Evolutionary conservation across 37 sponge, comb jelly and placozoan species (phyloP).

Genomic region (Beroe forskalii): DNA sequence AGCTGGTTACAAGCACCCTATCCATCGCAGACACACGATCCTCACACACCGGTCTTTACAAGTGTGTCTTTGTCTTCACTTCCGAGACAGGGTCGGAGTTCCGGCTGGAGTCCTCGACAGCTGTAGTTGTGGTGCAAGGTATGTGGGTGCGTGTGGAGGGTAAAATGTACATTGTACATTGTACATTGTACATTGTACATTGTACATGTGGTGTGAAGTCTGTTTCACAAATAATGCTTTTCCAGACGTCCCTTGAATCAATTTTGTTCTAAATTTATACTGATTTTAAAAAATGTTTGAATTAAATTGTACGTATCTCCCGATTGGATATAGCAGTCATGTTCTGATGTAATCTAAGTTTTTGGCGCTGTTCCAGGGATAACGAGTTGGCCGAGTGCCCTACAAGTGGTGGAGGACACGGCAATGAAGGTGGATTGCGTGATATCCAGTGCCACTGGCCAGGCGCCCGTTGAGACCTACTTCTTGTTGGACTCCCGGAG

Average conservation of each 20-base stretch:
- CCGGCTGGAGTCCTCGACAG: background rate
- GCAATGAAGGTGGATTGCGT: background rate
- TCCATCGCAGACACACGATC: background rate
- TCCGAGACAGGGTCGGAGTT: background rate
- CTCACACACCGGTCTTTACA: slow-evolving; percentile 32
- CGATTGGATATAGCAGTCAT: too few species aligned
- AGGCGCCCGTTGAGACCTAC: background rate
- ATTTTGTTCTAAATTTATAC: background rate
- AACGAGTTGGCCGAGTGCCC: slow-evolving; percentile 12
- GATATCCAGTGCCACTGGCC: background rate
- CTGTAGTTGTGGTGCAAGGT: slow-evolving; percentile 48
- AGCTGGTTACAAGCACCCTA: background rate
- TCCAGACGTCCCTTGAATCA: background rate
- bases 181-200: too few species aligned
- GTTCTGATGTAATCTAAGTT: too few species aligned
- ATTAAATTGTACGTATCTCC: background rate
- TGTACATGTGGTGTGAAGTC: too few species aligned
- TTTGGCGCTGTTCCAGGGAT: slow-evolving; percentile 26
- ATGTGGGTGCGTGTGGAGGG: too few species aligned
- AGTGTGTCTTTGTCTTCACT: slow-evolving; percentile 31
- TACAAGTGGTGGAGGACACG: background rate
- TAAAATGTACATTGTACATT: too few species aligned
- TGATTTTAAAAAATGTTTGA: background rate
- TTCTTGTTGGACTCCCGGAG: background rate
- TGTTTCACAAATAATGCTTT: background rate